These are phyloP conservation scores for Meriones psammophilus DNA, from an alignment of 2,797 vertebrate genomes.

Conservation along the genomic window DNA sequence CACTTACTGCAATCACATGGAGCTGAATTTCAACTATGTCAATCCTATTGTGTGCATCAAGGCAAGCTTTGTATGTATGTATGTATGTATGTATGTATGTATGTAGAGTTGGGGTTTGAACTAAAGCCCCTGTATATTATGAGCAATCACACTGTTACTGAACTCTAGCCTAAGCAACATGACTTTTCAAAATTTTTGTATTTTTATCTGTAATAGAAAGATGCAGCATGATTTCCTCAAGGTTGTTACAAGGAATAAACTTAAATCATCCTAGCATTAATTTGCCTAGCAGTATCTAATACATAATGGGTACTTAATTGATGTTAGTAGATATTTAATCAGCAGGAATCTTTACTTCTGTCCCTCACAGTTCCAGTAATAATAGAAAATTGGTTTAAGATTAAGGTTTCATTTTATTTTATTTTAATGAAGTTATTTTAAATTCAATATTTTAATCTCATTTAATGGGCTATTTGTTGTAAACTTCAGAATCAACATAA, in stretches of 20 bases:
- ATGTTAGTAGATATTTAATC: not conserved
- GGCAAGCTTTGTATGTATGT: not conserved
- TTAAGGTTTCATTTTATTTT: slow-evolving; percentile 39
- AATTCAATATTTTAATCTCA: slow-evolving; percentile 33
- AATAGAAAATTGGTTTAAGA: slow-evolving; percentile 14
- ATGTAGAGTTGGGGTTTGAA: not conserved
- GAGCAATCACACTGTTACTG: not conserved
- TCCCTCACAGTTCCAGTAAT: not conserved
- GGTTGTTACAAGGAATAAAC: not conserved
- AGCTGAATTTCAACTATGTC: not conserved
- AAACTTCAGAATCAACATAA: slow-evolving; percentile 19
- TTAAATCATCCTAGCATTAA: slow-evolving; percentile 45
- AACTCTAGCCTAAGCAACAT: not conserved
- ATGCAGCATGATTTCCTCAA: not conserved
- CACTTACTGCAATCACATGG: not conserved
- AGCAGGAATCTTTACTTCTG: not conserved
- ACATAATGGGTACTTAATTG: not conserved
- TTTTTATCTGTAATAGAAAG: slow-evolving; percentile 23
- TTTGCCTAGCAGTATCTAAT: not conserved
- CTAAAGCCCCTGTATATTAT: not conserved
- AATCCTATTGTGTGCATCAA: not conserved
- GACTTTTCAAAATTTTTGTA: slow-evolving; percentile 14
- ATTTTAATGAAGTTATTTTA: not conserved
- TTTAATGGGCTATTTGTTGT: slow-evolving; percentile 50
- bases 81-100: not conserved